Percentiles rank a stretch among this genome's conserved stretches.
phyloP scores from a whole-genome alignment of 2,888 invertebrate species.

The Diploptera punctata region DNA sequence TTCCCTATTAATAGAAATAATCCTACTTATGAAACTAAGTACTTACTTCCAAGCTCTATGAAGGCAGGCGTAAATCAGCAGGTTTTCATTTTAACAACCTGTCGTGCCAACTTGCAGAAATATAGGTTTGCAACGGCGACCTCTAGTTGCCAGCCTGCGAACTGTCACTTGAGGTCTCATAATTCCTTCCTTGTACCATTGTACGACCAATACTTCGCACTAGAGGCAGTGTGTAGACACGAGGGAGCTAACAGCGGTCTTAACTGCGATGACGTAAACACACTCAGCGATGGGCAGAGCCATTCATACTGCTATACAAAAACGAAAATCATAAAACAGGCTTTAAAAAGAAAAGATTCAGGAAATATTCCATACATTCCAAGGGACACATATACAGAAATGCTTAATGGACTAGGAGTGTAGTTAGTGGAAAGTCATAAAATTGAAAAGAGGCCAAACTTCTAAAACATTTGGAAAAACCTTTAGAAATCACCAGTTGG shows the following conservation, averaged over 20 bases:
- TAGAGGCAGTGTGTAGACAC: conserved; percentile 68
- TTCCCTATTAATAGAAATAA: too few relatives aligned
- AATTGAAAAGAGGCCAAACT: too few relatives aligned
- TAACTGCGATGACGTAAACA: conserved; percentile 55
- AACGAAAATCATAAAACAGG: neutral
- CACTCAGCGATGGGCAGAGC: conserved; percentile 34
- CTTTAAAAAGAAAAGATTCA: too few relatives aligned
- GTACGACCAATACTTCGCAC: conserved; percentile 68
- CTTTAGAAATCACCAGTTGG: too few relatives aligned
- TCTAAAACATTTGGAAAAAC: too few relatives aligned
- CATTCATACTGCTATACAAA: conserved; percentile 36
- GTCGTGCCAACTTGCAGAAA: conserved; percentile 67
- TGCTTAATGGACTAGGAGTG: too few relatives aligned
- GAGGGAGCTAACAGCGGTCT: conserved; percentile 62
- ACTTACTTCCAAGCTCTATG: conserved; percentile 72
- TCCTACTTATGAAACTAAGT: too few relatives aligned
- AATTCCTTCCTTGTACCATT: conserved; percentile 70
- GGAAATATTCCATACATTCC: too few relatives aligned
- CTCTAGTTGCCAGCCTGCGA: conserved; percentile 63
- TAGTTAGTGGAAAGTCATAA: too few relatives aligned
- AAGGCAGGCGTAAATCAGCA: conserved; percentile 64
- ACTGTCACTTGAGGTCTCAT: conserved; percentile 71
- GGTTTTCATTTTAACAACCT: conserved; percentile 65
- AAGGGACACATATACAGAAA: too few relatives aligned
- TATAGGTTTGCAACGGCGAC: conserved; percentile 62